Conservation (phyloP, 2,113 vertebrate species). For the Heterotis niloticus region DNA sequence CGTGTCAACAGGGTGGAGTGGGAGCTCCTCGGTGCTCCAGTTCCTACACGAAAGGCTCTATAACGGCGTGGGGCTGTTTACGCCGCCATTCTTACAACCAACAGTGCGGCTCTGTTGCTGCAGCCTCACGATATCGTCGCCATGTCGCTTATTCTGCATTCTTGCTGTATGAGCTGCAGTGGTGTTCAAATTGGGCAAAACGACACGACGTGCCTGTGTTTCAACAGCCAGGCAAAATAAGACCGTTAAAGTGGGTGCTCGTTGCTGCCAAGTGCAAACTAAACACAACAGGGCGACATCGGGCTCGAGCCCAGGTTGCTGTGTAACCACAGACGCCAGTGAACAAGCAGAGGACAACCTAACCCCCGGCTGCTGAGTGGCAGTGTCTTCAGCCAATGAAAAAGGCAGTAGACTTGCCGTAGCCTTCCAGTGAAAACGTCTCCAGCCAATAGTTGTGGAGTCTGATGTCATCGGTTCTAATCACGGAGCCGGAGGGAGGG, state of each 20-base stretch:
- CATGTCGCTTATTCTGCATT: not conserved
- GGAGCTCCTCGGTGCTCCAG: not conserved
- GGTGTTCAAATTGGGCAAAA: too few species aligned
- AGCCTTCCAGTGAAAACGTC: slow-evolving; percentile 37
- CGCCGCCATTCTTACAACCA: not conserved
- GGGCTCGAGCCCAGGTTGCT: slow-evolving; percentile 53
- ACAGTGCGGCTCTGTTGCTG: not conserved
- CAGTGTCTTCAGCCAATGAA: slow-evolving; percentile 35
- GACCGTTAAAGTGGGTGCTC: too few species aligned
- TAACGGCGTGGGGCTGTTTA: too few species aligned
- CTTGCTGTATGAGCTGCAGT: too few species aligned
- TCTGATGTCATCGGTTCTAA: slow-evolving; percentile 34
- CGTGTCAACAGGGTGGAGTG: not conserved
- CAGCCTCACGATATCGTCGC: too few species aligned
- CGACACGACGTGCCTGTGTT: too few species aligned
- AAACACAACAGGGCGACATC: not conserved
- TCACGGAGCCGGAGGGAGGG: slow-evolving; percentile 46
- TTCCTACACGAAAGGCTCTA: not conserved
- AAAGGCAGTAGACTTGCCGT: not conserved
- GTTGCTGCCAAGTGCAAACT: too few species aligned
- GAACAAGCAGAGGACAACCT: slow-evolving; percentile 42
- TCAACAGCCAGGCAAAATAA: too few species aligned
- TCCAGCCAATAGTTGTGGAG: slow-evolving; percentile 48
- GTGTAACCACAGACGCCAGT: slow-evolving; percentile 66
- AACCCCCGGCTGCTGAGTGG: slow-evolving; percentile 49